Percentiles rank a stretch among this genome's conserved stretches.
These are phyloP conservation scores for Andrena bucephala DNA, from an alignment of 2,888 invertebrate species.

Conservation along the genomic window DNA sequence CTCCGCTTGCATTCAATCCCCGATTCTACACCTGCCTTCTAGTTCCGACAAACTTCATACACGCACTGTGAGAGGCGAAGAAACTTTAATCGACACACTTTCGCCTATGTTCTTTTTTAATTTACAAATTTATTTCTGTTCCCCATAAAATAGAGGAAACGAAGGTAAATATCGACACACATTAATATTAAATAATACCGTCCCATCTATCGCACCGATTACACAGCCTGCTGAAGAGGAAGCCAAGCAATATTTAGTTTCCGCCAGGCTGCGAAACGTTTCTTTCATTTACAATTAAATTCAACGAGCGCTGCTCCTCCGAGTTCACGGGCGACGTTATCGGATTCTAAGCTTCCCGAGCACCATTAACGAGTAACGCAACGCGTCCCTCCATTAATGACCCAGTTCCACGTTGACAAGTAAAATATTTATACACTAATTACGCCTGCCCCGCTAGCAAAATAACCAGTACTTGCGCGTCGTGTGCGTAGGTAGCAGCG, in stretches of 20 bases:
- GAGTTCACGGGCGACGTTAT: conserved; percentile 15
- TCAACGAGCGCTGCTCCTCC: not conserved
- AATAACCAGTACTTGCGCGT: conserved; percentile 28
- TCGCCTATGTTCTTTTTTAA: not conserved
- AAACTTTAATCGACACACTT: not conserved
- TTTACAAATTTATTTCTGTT: not conserved
- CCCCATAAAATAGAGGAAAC: not conserved
- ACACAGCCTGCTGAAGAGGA: too few relatives aligned
- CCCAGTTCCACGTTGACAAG: conserved; percentile 6
- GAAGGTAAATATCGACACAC: conserved; percentile 5
- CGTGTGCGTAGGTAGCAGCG: conserved; percentile 6
- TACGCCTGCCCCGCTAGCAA: conserved; percentile 14
- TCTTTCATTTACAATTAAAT: too few relatives aligned
- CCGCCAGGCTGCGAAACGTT: too few relatives aligned
- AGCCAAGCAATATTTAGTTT: too few relatives aligned
- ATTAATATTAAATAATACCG: not conserved
- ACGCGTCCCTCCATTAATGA: conserved; percentile 22
- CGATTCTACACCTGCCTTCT: not conserved
- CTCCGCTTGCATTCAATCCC: conserved; percentile 28
- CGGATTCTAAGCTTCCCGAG: not conserved
- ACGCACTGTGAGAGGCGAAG: not conserved
- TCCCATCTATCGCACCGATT: too few relatives aligned
- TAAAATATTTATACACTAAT: conserved; percentile 46
- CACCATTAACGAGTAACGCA: not conserved
- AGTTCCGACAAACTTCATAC: not conserved